phyloP scores from a whole-genome alignment of 1,140 invertebrate genomes.

The Polypedilum vanderplanki region DNA sequence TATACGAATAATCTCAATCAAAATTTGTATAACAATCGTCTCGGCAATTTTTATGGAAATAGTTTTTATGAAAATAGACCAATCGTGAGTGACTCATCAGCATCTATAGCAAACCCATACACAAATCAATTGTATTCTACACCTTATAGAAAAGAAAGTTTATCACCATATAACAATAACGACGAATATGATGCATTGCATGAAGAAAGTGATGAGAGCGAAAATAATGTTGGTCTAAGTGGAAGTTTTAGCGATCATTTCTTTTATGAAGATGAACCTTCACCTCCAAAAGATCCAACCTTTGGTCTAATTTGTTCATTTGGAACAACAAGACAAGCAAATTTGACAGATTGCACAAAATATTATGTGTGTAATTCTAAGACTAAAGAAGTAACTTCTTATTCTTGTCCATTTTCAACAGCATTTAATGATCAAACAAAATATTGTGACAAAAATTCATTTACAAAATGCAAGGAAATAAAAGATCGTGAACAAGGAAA shows the following conservation, averaged over 20 bases:
- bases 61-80: conserved; percentile 8
- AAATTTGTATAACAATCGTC: not conserved
- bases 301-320: not conserved
- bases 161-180: not conserved
- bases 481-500: not conserved
- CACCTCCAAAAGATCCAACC: not conserved
- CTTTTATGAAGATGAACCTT: not conserved
- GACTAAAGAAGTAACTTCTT: conserved; percentile 43
- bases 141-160: conserved; percentile 25
- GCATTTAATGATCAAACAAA: conserved; percentile 46
- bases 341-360: conserved; percentile 46
- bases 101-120: not conserved
- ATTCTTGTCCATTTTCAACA: conserved; percentile 46
- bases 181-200: not conserved
- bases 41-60: not conserved
- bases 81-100: conserved; percentile 16
- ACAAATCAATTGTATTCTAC: not conserved
- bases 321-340: conserved; percentile 40
- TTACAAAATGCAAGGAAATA: conserved; percentile 38
- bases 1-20: conserved; percentile 4
- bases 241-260: not conserved
- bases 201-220: not conserved
- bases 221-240: not conserved
- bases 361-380: conserved; percentile 48
- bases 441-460: conserved; percentile 44